Percentiles rank a stretch among this genome's conserved stretches.
These are phyloP conservation scores for Scaptodrosophila lebanonensis DNA, from an alignment of 1,140 invertebrate species.

Conservation along the genomic window DNA sequence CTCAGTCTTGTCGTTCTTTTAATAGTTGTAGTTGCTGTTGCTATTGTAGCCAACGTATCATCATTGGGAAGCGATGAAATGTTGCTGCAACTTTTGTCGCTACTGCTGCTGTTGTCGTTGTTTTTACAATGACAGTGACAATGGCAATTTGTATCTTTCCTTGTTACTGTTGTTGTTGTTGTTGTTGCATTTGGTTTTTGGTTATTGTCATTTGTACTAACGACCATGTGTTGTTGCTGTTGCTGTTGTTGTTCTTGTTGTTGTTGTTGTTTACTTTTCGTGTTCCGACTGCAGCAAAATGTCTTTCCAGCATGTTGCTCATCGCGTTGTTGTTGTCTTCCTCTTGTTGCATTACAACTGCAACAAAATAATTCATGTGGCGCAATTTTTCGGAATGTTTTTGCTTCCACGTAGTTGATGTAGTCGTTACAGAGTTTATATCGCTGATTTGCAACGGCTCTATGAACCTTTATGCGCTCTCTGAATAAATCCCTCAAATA, in stretches of 20 bases:
- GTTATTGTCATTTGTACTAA: constrained; percentile 48
- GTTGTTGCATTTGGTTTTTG: constrained; percentile 31
- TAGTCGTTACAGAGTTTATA: neutral
- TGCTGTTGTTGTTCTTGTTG: constrained; percentile 5
- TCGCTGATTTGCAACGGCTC: no score
- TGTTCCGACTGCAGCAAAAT: no score
- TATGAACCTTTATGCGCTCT: no score
- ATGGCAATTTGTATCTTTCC: constrained; percentile 5
- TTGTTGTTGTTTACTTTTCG: neutral
- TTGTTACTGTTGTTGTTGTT: neutral
- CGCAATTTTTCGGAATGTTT: neutral
- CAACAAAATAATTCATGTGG: neutral
- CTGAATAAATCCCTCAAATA: no score
- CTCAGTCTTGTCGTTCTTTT: constrained; percentile 29
- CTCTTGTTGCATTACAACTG: constrained; percentile 11
- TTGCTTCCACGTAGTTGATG: neutral
- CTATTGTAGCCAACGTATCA: constrained; percentile 23
- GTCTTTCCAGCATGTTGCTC: no score
- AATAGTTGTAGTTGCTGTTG: constrained; percentile 14
- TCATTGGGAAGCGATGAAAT: constrained; percentile 7
- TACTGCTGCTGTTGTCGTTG: constrained; percentile 2
- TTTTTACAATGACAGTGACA: constrained; percentile 23
- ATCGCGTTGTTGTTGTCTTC: constrained; percentile 5
- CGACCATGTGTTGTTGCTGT: constrained; percentile 5
- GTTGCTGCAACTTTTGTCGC: constrained; percentile 2